These are phyloP conservation scores for Microcebus griseorufus DNA, from an alignment of 2,113 vertebrate species.

Conservation along the genomic window DNA sequence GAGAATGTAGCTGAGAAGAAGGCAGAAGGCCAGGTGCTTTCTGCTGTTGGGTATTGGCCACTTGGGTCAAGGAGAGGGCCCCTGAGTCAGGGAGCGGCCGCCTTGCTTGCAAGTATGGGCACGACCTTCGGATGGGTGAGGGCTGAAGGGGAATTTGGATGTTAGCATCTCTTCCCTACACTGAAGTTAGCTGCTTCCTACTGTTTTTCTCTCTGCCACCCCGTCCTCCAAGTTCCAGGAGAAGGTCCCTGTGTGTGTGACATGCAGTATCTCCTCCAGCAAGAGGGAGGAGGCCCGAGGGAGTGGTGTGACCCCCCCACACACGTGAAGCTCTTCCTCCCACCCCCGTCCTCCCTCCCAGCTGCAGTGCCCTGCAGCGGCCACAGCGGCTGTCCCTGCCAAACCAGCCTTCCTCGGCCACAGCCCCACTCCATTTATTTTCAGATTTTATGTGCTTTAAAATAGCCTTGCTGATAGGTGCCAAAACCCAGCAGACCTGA, in stretches of 20 bases:
- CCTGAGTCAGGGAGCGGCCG: neutral
- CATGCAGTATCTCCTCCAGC: neutral
- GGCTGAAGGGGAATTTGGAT: neutral
- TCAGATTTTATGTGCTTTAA: slow-evolving; percentile 63
- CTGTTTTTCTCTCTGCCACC: neutral
- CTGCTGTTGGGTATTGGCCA: neutral
- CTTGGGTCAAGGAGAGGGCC: neutral
- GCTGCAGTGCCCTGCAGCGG: neutral
- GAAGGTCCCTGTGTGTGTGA: neutral
- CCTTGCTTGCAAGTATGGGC: neutral
- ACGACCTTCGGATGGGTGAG: neutral
- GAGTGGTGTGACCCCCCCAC: neutral
- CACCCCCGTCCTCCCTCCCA: neutral
- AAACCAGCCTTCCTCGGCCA: slow-evolving; percentile 7
- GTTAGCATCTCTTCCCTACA: neutral
- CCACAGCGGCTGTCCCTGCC: neutral
- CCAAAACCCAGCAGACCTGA: slow-evolving; percentile 57
- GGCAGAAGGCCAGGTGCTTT: neutral
- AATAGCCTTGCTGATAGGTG: slow-evolving; percentile 63
- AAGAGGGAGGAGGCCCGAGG: neutral
- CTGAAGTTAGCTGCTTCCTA: neutral
- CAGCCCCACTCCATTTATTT: slow-evolving; percentile 44
- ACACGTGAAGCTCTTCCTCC: neutral
- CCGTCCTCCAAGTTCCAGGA: neutral
- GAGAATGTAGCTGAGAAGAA: neutral